Conservation (phyloP, 1,140 invertebrate genomes). For the Paracyclopina nana region DNA sequence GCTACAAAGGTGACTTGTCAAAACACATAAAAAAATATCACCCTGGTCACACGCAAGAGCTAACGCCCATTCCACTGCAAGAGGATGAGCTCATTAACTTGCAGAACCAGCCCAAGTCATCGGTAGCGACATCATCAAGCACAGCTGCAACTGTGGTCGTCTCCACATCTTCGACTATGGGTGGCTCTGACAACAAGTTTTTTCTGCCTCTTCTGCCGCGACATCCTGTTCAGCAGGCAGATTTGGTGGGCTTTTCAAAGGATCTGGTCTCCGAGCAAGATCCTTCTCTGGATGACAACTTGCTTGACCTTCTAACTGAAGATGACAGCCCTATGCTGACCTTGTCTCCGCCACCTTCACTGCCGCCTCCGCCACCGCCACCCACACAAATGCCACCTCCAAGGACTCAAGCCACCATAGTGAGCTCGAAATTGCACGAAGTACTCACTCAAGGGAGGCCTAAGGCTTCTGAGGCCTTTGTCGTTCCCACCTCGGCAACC, state of each 20-base stretch:
- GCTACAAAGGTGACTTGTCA: conserved; percentile 16
- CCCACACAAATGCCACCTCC: neutral
- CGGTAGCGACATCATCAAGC: neutral
- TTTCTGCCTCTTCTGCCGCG: conserved; percentile 7
- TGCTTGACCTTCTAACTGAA: conserved; percentile 4
- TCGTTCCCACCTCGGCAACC: too few species aligned
- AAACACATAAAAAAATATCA: conserved; percentile 16
- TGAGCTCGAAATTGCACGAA: too few species aligned
- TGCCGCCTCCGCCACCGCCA: neutral
- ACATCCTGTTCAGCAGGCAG: conserved; percentile 4
- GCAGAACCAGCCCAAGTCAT: neutral
- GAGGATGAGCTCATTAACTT: conserved; percentile 10
- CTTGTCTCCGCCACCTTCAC: neutral
- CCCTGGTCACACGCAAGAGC: conserved; percentile 8
- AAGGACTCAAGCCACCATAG: too few species aligned
- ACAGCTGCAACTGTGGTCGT: neutral
- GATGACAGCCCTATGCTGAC: neutral
- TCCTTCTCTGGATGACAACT: conserved; percentile 13
- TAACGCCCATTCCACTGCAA: conserved; percentile 12
- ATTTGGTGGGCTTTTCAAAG: neutral
- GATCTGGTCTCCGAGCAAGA: too few species aligned
- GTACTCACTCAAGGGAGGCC: too few species aligned
- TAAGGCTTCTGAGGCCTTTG: too few species aligned
- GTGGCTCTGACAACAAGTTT: neutral
- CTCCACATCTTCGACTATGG: neutral